These are phyloP conservation scores for Vombatus ursinus DNA, from an alignment of 2,113 vertebrate species.

Conservation along the genomic window DNA sequence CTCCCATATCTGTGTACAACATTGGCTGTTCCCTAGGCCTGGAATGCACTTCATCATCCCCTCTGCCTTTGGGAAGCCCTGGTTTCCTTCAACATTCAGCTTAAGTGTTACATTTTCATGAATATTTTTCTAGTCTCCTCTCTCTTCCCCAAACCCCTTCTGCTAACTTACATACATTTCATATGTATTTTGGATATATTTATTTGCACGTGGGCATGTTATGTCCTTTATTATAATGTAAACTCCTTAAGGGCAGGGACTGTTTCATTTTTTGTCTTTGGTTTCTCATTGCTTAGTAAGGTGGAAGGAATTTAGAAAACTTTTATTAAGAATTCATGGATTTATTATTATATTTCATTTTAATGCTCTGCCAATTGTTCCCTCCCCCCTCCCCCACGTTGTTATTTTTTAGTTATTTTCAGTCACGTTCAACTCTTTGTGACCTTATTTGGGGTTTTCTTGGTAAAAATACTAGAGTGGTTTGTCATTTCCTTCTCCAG, in stretches of 20 bases:
- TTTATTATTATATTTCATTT: neutral
- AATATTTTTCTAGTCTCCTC: neutral
- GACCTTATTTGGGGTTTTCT: too few species aligned
- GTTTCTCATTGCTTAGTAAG: neutral
- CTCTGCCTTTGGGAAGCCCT: neutral
- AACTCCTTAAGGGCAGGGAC: neutral
- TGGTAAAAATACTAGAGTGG: too few species aligned
- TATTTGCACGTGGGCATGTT: neutral
- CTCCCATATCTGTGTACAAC: neutral
- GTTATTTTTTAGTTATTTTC: too few species aligned
- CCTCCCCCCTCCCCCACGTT: neutral
- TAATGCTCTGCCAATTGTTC: neutral
- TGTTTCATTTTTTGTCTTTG: neutral
- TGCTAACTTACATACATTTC: neutral
- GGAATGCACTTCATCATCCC: neutral
- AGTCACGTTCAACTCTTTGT: too few species aligned
- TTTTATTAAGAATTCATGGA: neutral
- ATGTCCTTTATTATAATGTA: neutral
- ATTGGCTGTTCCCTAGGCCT: neutral
- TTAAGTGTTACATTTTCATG: neutral
- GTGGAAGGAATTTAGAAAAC: neutral
- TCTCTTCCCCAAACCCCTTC: neutral
- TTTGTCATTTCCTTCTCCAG: too few species aligned
- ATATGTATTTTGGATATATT: neutral
- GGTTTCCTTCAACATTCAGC: neutral